Evolutionary conservation across 2,888 invertebrate species (phyloP), one percentile per base, ranked within the genome.

Genomic region (Hoplodrina ambigua): DNA sequence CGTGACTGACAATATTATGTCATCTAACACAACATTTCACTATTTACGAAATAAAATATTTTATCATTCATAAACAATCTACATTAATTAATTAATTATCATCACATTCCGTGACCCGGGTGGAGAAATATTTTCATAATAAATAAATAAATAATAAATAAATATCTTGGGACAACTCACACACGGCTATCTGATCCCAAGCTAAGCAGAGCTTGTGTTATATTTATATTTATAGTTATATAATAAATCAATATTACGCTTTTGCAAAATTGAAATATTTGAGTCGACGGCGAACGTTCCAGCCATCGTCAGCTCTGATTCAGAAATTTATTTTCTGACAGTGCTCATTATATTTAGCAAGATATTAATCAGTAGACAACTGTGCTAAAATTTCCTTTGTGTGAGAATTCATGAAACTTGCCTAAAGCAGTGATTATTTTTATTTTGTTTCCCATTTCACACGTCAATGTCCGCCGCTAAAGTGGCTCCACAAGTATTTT

Each of bases 1-100:
- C 82, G 75, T 85, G 80, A 83, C 75, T 76, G 55, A 63, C 58
- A 72, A 62, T 61, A 68, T 75, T 77, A 79, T 80, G 81, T 84
- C 83, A 83, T 83, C 49, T 60, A 37, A 56, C 50, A 80, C 69
- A 77, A 67, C 55, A 72, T 77, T 80, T 76, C 67, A 78, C 73
- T 82, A 78, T 80, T 84, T 78, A 79, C 70, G 62, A 79, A 78
- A 78, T 61, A 70, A 72, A 69, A 72, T 61, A 46, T 56, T 78
- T 75, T 84, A 84, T 84, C 79, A 80, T 78, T 75, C 72, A 76
- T 69, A 68, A 59, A 68, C 30, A 71, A 64, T 50, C 70, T 56
- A 56, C 58, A 57, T n/a, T 59, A 56, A 70, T 69, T 66, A 60
- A 53, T 54, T 73, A 59, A 57, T 46, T 70, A 64, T 61, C 25